These are phyloP conservation scores for Helleia helle DNA, from an alignment of 2,888 invertebrate genomes.

Conservation along the genomic window DNA sequence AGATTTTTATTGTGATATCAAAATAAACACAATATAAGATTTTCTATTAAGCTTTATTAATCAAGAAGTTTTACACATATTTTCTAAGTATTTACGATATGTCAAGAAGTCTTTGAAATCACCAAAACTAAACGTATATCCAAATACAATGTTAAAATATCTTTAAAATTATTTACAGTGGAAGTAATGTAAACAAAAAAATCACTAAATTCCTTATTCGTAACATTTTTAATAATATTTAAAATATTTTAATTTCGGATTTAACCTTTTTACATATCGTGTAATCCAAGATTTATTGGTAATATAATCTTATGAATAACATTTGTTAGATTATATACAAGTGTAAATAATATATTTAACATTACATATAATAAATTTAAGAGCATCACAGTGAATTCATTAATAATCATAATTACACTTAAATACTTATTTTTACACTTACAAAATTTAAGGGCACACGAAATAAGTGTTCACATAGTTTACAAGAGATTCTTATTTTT, in stretches of 20 bases:
- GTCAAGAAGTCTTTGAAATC: constrained; percentile 66
- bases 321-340: constrained; percentile 23
- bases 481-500: neutral
- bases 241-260: neutral
- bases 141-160: too few species aligned
- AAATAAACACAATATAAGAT: constrained; percentile 12
- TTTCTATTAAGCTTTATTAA: constrained; percentile 66
- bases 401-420: constrained; percentile 20
- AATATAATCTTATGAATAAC: constrained; percentile 26
- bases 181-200: neutral
- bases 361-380: constrained; percentile 42
- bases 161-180: too few species aligned
- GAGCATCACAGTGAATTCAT: constrained; percentile 71
- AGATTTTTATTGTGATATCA: too few species aligned
- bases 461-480: neutral
- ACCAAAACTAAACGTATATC: constrained; percentile 42
- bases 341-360: constrained; percentile 26
- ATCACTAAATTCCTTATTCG: neutral
- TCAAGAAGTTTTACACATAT: constrained; percentile 58
- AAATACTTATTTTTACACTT: constrained; percentile 16
- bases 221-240: neutral
- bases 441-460: constrained; percentile 15
- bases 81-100: constrained; percentile 60
- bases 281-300: constrained; percentile 20
- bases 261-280: neutral